Conservation (phyloP, 2,888 invertebrate genomes). For the Chloroclystis v-ata region DNA sequence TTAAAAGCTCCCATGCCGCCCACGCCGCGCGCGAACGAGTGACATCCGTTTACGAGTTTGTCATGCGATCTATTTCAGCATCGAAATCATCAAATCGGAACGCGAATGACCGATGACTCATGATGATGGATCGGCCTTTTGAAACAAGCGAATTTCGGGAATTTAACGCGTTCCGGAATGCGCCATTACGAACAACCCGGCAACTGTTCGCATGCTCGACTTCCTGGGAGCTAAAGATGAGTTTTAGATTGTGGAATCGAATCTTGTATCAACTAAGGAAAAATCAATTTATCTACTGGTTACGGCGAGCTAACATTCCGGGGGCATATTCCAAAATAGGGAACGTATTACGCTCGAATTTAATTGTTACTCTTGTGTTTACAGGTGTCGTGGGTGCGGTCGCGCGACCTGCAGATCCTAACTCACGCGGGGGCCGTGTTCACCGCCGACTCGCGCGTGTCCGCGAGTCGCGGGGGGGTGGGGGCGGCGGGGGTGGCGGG, state of each 20-base stretch:
- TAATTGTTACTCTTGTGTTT: background rate
- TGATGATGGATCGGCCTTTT: slow-evolving; percentile 18
- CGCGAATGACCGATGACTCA: slow-evolving; percentile 31
- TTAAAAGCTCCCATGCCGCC: too few species aligned
- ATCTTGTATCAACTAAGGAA: too few species aligned
- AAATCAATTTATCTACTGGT: too few species aligned
- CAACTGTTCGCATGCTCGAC: too few species aligned
- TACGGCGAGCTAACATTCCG: too few species aligned
- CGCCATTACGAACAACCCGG: background rate
- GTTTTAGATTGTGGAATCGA: too few species aligned
- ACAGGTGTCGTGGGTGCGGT: slow-evolving; percentile 87
- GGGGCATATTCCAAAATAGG: too few species aligned
- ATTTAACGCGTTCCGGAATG: background rate
- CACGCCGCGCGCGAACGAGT: too few species aligned
- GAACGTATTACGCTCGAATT: too few species aligned
- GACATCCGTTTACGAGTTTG: background rate
- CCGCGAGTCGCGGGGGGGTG: slow-evolving; percentile 53
- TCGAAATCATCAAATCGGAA: background rate
- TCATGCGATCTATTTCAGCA: slow-evolving; percentile 8
- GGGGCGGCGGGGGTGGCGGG: slow-evolving; percentile 57
- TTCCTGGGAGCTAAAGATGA: too few species aligned
- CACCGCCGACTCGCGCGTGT: slow-evolving; percentile 83
- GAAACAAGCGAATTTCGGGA: slow-evolving; percentile 21
- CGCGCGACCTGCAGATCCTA: slow-evolving; percentile 83
- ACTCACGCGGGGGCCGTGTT: slow-evolving; percentile 81